Evolutionary conservation across 2,113 vertebrate genomes (phyloP), one percentile per base, ranked within the genome.

Genomic region (Atractosteus spatula): DNA sequence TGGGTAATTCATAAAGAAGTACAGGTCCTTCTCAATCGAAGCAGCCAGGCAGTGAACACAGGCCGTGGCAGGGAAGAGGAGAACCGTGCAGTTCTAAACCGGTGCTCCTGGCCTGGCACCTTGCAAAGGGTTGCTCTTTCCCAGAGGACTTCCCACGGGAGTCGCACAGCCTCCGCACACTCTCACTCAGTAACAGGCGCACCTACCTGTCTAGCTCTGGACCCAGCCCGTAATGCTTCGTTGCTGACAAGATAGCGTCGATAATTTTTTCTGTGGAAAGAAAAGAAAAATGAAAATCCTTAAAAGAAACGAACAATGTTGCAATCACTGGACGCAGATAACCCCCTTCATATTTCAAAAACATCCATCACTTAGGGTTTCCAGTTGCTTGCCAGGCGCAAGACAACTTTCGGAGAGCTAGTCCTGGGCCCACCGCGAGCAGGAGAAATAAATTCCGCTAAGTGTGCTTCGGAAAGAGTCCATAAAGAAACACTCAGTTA

Each of bases 151-250:
- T 51, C 8, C 0, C 47, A 51, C 47, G 10, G 47, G 47, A 51
- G 5, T 10, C 47, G 10, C 5, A 2, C 47, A 51, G 1, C 2
- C 47, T 10, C 10, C 47, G 10, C 5, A 2, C 47, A 51, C 5
- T 51, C 47, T 10, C 10, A 5, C 47, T 51, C 47, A 51, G 47
- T 2, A 1, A 5, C 47, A 51, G 41, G 43, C 47, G 14, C 41
- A 66, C 78, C 82, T 90, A 98, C 97, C 96, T 96, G 89, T 99
- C 96, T 78, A 99, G 87, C 71, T 93, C 84, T 63, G 93, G 86
- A 78, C 93, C 93, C 78, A 99, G 91, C 61, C 92, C 94, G 45
- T 95, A 98, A 81, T 93, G 90, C 88, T 96, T 97, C 41, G 96
- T 96, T 77, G 82, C 80, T 64, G 87, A 88, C 91, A 99, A 89